Evolutionary conservation across 2,888 invertebrate genomes (phyloP).

Genomic region (Boloria selene): DNA sequence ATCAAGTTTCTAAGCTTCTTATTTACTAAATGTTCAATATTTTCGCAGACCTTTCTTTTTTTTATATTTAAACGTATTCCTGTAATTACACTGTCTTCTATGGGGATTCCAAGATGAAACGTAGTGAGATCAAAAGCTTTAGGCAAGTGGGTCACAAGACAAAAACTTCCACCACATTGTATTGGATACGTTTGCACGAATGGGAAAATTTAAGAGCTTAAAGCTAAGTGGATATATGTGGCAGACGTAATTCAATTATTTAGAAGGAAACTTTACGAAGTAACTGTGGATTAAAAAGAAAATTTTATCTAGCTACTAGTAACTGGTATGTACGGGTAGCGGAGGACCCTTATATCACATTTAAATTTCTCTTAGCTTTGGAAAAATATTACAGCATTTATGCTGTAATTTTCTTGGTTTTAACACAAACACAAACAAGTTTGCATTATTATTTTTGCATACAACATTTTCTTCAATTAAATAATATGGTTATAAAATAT

Average conservation of each 20-base stretch:
- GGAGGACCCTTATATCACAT: too few relatives aligned
- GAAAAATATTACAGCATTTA: too few relatives aligned
- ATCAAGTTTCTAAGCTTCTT: not conserved
- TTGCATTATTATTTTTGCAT: too few relatives aligned
- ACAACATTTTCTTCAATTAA: too few relatives aligned
- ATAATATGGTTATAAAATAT: too few relatives aligned
- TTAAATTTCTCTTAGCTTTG: too few relatives aligned
- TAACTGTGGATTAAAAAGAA: slow-evolving; percentile 1
- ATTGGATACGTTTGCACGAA: slow-evolving; percentile 13
- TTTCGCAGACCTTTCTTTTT: not conserved
- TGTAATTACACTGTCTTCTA: slow-evolving; percentile 18
- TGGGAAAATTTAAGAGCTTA: slow-evolving; percentile 13
- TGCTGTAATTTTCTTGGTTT: too few relatives aligned
- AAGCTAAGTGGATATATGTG: slow-evolving; percentile 3
- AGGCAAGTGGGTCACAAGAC: slow-evolving; percentile 25
- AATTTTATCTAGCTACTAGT: too few relatives aligned
- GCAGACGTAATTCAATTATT: slow-evolving; percentile 7
- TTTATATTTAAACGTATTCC: slow-evolving; percentile 21
- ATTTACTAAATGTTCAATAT: not conserved
- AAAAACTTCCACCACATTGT: slow-evolving; percentile 25
- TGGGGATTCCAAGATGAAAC: slow-evolving; percentile 7
- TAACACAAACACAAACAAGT: too few relatives aligned
- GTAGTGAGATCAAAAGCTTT: slow-evolving; percentile 26
- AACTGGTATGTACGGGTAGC: too few relatives aligned
- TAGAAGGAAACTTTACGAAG: slow-evolving; percentile 1